Evolutionary conservation across 2,888 invertebrate genomes (phyloP).

Genomic region (Hyposoter dolosus): DNA sequence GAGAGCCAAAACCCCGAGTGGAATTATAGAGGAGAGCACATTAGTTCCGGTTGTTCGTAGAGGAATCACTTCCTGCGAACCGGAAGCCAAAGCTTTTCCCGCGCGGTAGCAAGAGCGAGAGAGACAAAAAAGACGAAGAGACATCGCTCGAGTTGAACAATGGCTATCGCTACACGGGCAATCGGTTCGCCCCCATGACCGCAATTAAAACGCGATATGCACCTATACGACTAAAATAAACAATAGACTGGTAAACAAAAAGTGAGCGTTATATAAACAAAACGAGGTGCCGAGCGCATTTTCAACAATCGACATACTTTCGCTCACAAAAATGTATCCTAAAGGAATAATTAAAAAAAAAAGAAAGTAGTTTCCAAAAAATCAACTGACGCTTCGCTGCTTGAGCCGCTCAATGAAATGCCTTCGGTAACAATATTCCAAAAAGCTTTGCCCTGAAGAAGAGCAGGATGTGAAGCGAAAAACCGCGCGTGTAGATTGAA

Average conservation of each 20-base stretch:
- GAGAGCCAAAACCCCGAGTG: slow-evolving; percentile 48
- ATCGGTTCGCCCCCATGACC: slow-evolving; percentile 27
- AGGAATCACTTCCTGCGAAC: slow-evolving; percentile 58
- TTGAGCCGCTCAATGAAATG: background rate
- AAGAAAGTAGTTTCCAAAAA: background rate
- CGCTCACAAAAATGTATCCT: background rate
- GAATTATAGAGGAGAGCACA: slow-evolving; percentile 53
- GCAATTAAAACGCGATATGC: slow-evolving; percentile 17
- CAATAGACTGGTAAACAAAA: background rate
- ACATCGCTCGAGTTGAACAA: background rate
- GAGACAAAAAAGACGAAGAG: background rate
- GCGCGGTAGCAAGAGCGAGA: background rate
- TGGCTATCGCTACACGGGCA: background rate
- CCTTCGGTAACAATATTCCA: background rate
- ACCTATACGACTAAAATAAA: background rate
- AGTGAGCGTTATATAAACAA: background rate
- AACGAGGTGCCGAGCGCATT: background rate
- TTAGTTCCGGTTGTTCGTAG: slow-evolving; percentile 63
- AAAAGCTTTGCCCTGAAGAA: slow-evolving; percentile 6
- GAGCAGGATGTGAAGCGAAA: slow-evolving; percentile 4
- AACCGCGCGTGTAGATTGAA: slow-evolving; percentile 19
- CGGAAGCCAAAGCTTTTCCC: slow-evolving; percentile 51
- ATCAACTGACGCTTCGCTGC: background rate
- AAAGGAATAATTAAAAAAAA: background rate
- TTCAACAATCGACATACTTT: background rate